phyloP scores from a whole-genome alignment of 2,888 invertebrate genomes.

The Drosophila koepferae region DNA sequence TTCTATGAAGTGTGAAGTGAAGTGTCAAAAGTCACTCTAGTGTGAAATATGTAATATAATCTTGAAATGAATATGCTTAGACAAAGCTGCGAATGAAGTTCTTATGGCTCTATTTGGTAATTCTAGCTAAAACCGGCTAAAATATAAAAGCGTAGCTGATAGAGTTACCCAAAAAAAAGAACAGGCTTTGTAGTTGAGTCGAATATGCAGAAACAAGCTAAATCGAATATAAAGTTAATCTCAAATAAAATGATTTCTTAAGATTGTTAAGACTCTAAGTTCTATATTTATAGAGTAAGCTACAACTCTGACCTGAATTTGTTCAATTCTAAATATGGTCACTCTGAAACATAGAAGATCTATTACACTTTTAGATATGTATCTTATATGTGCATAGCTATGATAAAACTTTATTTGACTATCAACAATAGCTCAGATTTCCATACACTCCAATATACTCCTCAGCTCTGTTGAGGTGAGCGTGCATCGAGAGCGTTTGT shows the following conservation, averaged over 20 bases:
- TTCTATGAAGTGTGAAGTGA: neutral
- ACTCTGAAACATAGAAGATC: neutral
- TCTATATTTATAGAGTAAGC: neutral
- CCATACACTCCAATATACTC: neutral
- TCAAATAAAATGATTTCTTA: neutral
- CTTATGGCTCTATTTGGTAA: constrained; percentile 17
- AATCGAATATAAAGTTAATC: too few species aligned
- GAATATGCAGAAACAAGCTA: too few species aligned
- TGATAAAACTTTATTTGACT: neutral
- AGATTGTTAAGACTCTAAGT: neutral
- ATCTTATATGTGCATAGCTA: neutral
- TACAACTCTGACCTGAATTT: neutral
- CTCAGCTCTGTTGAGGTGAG: neutral
- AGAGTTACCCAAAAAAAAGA: neutral
- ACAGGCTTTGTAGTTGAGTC: too few species aligned
- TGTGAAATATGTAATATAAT: constrained; percentile 8
- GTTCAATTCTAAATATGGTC: neutral
- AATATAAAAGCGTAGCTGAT: neutral
- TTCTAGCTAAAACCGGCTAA: constrained; percentile 26
- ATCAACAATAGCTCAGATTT: neutral
- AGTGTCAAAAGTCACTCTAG: neutral
- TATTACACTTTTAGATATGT: neutral
- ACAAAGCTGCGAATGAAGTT: neutral
- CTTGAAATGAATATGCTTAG: constrained; percentile 4
- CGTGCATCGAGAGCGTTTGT: neutral